Base-by-base conservation (phyloP, 2,888 invertebrate species). In the Melieria crassipennis region DNA sequence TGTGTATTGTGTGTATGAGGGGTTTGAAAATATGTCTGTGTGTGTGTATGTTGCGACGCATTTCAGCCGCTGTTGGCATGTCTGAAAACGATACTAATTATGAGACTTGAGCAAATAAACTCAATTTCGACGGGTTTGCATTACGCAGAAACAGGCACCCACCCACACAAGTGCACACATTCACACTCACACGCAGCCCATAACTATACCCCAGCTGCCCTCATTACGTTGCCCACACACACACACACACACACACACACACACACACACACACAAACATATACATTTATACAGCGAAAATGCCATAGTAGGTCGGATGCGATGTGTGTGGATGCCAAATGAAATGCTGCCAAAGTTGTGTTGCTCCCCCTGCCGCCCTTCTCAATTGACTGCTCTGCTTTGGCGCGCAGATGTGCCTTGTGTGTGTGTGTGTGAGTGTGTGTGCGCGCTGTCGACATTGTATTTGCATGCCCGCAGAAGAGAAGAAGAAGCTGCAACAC, bases 11-110 rank as follows among this genome's bases (percentile, higher is more conserved):
- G 65, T 72, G 71, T 58, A 72, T 66, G 62, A 30, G 30, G 30
- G 30, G 30, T 3, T 30, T 30, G 30, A 30, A 30, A 3, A 30
- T 30, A 30, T 45, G 62, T 55, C n/a, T 65, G 13, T 64, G 42
- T 43, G 46, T 64, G 63, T 47, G 69, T 63, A 13, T 70, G 63
- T 13, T 65, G 46, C 30, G 30, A 30, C 3, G 30, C 30, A 30
- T 30, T 30, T 30, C 70, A 57, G 47, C 47, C 61, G 56, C 4
- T 52, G 45, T 42, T 42, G 42, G 66, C 67, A 63, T 67, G 57
- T 69, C 75, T 79, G 82, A 79, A 82, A 83, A 83, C 83, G 82
- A 83, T 83, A 83, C 82, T 82, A 82, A 82, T 82, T 83, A 83
- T 81, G 83, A 83, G 80, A 78, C 79, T 76, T 76, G 60, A 42